Percentiles rank a stretch among this genome's conserved stretches.
Conservation (phyloP, 2,797 vertebrate species). For the Artibeus jamaicensis region DNA sequence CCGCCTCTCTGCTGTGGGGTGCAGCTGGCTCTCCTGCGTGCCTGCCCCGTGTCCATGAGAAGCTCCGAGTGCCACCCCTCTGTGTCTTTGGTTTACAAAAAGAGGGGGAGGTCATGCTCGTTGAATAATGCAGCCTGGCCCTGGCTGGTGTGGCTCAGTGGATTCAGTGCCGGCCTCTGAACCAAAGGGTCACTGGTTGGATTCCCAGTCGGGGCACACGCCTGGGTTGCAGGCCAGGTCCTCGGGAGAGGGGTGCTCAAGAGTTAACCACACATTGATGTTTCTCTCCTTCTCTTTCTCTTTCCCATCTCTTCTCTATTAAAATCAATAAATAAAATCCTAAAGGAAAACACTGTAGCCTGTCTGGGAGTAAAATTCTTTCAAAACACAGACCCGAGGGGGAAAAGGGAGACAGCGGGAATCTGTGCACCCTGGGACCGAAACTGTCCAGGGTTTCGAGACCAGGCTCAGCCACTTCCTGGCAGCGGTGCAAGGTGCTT, state of each 20-base stretch:
- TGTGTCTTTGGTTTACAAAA: constrained; percentile 37
- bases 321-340: too few species aligned
- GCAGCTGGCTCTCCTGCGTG: neutral
- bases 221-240: too few species aligned
- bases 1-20: neutral
- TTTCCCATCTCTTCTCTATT: too few species aligned
- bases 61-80: neutral
- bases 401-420: too few species aligned
- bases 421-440: neutral
- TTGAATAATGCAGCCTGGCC: neutral
- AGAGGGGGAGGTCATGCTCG: constrained; percentile 5
- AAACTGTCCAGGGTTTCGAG: neutral
- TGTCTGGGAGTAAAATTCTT: neutral
- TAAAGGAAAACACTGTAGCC: neutral
- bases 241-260: too few species aligned
- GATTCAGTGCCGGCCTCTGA: too few species aligned
- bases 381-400: neutral
- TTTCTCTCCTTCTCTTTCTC: too few species aligned
- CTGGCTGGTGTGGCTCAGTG: too few species aligned
- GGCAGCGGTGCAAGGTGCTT: neutral
- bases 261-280: too few species aligned
- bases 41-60: neutral
- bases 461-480: neutral
- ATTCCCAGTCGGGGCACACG: too few species aligned
- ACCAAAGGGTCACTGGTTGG: too few species aligned